A percentile compares a stretch with the other conserved stretches of the same genome.
These are phyloP conservation scores for Nebria salina DNA, from an alignment of 2,888 invertebrate species.

Conservation along the genomic window DNA sequence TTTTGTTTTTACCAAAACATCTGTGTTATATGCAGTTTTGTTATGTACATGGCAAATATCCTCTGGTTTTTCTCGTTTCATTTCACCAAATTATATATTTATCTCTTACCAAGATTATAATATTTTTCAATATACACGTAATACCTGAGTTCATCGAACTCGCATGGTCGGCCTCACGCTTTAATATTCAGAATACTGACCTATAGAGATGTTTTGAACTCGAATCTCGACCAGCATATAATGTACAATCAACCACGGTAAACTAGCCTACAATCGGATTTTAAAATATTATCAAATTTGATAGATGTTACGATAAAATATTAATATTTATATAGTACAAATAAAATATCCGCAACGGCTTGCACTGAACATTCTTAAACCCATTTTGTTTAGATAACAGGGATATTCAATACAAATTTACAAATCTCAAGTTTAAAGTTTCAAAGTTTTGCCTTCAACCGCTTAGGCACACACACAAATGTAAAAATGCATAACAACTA, in stretches of 20 bases:
- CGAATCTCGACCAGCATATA: background rate
- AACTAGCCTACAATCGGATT: background rate
- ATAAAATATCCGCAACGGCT: no score
- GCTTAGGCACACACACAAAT: no score
- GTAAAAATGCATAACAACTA: no score
- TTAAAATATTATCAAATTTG: no score
- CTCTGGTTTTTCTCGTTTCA: background rate
- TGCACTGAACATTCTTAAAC: no score
- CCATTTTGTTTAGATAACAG: no score
- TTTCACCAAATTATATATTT: background rate
- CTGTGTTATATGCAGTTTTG: constrained; percentile 2
- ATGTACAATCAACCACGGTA: background rate
- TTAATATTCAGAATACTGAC: constrained; percentile 1
- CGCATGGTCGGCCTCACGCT: background rate
- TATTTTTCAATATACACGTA: background rate
- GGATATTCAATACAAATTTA: no score
- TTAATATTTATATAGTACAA: no score
- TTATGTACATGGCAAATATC: background rate
- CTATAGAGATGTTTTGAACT: background rate
- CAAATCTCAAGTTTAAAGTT: no score
- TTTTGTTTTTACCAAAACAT: constrained; percentile 8
- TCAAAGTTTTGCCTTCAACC: no score
- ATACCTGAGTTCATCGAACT: background rate
- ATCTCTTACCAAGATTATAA: background rate
- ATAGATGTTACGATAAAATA: no score